Base-by-base conservation (phyloP, 1,140 invertebrate species). In the Mya arenaria region DNA sequence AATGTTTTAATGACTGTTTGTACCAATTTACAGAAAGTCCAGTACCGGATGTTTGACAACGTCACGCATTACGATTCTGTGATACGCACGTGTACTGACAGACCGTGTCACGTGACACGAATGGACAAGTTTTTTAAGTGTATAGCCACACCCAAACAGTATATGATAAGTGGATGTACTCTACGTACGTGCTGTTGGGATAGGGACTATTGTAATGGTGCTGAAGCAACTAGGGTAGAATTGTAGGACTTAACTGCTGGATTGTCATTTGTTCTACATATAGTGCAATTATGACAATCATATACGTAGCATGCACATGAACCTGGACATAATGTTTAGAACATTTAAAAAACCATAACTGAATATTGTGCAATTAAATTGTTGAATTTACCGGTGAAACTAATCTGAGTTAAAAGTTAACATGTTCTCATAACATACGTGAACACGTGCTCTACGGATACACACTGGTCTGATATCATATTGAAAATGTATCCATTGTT, bases 11-110 rank as follows among this genome's bases (percentile, higher is more conserved):
- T n/a, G n/a, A n/a, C n/a, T n/a, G n/a, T n/a, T n/a, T n/a, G n/a
- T n/a, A n/a, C n/a, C n/a, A n/a, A n/a, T n/a, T 72, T 56, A 56
- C 69, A 72, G 69, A 72, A 72, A 56, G 69, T 72, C 2, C 69
- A 55, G n/a, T 72, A 72, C 32, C 28, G 44, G 19, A 56, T 72
- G 69, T 72, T 72, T 72, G 69, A 72, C 48, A 72, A 72, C 52
- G 69, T 56, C 2, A 72, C 69, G 23, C 69, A 72, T 58, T 72
- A 72, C 44, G 69, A 72, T 72, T 56, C 69, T 2, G 52, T 72
- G 8, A 72, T 72, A 28, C 25, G 69, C 4, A 72, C 69, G 28
- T 72, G 69, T 25, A 72, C 69, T 23, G 36, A 34, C 41, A 58
- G 15, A 23, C 69, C 48, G 28, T 72, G 69, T n/a, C n/a, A 25